Evolutionary conservation across 2,113 vertebrate genomes (phyloP), one percentile per base, ranked within the genome.

Genomic region (Plestiodon gilberti): DNA sequence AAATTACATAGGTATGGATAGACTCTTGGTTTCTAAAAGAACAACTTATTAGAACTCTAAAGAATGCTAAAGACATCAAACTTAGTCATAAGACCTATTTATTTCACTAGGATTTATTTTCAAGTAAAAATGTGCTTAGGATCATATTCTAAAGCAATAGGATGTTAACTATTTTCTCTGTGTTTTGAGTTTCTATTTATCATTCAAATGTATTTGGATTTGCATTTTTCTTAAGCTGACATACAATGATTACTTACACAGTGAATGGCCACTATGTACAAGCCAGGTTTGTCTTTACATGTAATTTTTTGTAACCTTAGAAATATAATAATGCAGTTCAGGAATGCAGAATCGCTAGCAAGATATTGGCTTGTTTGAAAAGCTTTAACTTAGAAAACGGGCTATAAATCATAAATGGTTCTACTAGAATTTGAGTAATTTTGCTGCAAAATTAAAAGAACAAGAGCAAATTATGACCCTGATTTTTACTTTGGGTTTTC

Each of bases 271-370:
- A 83, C 18, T 74, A 18, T 83, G 17, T 35, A 23, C 17, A 43
- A 67, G 23, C 1, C 13, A 30, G 25, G 28, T 30, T 59, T 73
- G 55, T 52, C 67, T 15, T 35, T 33, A 15, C 4, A 48, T 77
- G 48, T 38, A 14, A 5, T 38, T 76, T 82, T 85, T 91, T 85
- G 62, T 33, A 6, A 11, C 30, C 76, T 93, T 89, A 82, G 43
- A 88, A 90, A 70, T n/a, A 73, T 4, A 15, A 20, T 55, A 48
- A 82, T 28, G 48, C 2, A 8, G 15, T 84, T 13, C 82, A n/a
- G 76, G n/a, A 11, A 85, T 23, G 48, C 25, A 67, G 25, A 75
- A 38, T 73, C 76, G 67, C 52, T 73, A 84, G 30, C 4, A 67
- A 76, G 5, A 33, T 86, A 78, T 62, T 55, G 7, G 6, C 18